Evolutionary conservation across 2,888 invertebrate species (phyloP).

Genomic region (Drosophila maculinotata): DNA sequence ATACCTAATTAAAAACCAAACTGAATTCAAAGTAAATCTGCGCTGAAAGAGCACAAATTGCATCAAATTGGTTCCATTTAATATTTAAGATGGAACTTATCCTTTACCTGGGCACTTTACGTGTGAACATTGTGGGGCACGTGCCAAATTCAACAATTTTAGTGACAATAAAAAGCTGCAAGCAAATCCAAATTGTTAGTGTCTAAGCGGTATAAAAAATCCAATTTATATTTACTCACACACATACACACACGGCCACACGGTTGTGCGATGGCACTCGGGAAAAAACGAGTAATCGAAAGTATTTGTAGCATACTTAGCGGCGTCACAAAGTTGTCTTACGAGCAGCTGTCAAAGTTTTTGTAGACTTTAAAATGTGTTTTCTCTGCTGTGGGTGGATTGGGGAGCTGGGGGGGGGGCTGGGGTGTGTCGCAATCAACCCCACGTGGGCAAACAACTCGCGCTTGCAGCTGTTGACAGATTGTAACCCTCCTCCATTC

Average conservation of each 20-base stretch:
- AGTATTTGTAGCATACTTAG: conserved; percentile 16
- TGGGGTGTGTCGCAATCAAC: background rate
- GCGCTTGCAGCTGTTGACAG: conserved; percentile 35
- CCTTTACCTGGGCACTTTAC: background rate
- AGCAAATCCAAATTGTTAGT: conserved; percentile 27
- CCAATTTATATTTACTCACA: conserved; percentile 50
- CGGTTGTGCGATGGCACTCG: too few relatives aligned
- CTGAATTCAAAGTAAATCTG: background rate
- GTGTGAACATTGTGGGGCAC: background rate
- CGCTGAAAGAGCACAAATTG: too few relatives aligned
- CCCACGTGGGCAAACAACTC: conserved; percentile 35
- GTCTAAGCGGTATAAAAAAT: conserved; percentile 42
- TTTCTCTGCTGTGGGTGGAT: conserved; percentile 5
- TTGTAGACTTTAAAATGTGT: conserved; percentile 37
- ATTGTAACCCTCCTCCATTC: background rate
- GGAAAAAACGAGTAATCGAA: too few relatives aligned
- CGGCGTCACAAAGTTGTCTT: conserved; percentile 57
- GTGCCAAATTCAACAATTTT: conserved; percentile 22
- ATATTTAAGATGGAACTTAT: background rate
- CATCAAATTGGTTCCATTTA: background rate
- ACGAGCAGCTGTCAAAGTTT: conserved; percentile 48
- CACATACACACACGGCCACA: too few relatives aligned
- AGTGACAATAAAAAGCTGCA: conserved; percentile 41
- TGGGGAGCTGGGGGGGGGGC: background rate
- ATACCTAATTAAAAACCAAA: too few relatives aligned